Percentiles rank a stretch among this genome's conserved stretches.
These are phyloP conservation scores for Apotomis betuletana DNA, from an alignment of 2,888 invertebrate genomes.

Conservation along the genomic window DNA sequence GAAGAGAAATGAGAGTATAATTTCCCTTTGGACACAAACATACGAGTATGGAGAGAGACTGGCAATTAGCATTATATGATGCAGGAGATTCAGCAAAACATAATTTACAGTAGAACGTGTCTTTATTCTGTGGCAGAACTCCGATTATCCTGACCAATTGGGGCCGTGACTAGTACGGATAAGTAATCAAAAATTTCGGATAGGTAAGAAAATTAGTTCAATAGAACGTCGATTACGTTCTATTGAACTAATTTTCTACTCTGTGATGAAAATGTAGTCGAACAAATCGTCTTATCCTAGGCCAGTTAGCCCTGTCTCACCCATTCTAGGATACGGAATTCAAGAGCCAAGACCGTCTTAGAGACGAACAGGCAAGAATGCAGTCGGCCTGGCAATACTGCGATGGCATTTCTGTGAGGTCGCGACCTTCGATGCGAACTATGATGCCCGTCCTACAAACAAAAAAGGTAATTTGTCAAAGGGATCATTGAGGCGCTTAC, in stretches of 20 bases:
- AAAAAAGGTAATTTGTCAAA: neutral
- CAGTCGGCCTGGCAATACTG: slow-evolving; percentile 26
- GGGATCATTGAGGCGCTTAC: no score
- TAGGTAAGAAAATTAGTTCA: neutral
- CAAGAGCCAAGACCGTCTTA: slow-evolving; percentile 9
- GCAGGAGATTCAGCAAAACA: no score
- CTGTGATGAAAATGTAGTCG: neutral
- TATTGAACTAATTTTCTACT: neutral
- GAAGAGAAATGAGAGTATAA: no score
- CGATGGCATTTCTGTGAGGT: slow-evolving; percentile 34
- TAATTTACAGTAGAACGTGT: no score
- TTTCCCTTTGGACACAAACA: no score
- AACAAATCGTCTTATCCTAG: neutral
- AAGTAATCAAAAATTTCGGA: no score
- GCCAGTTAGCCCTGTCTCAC: slow-evolving; percentile 9
- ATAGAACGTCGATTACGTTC: neutral
- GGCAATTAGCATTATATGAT: no score
- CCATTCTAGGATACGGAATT: slow-evolving; percentile 28
- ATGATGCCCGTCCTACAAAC: neutral
- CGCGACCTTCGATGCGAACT: slow-evolving; percentile 27
- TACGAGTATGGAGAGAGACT: no score
- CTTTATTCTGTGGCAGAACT: no score
- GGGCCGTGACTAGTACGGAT: no score
- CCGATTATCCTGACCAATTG: no score
- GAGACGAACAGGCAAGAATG: slow-evolving; percentile 30